phyloP scores from a whole-genome alignment of 2,888 invertebrate species.

The Agonum fuliginosum region DNA sequence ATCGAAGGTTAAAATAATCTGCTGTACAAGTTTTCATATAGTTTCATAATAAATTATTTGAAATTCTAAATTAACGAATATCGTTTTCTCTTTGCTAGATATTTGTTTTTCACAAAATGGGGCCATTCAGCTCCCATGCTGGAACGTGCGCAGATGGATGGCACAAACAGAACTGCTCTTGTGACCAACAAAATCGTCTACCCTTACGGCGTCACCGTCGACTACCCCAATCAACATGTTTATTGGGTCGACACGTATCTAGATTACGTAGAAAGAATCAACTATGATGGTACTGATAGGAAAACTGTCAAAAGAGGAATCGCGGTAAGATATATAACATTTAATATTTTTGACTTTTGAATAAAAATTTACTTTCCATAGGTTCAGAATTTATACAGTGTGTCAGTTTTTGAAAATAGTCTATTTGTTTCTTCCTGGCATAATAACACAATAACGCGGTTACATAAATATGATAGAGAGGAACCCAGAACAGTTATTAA shows the following conservation, averaged over 20 bases:
- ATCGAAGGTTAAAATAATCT: no score
- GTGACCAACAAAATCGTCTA: slow-evolving; percentile 84
- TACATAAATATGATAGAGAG: slow-evolving; percentile 76
- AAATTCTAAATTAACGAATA: background rate
- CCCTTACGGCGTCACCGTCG: slow-evolving; percentile 83
- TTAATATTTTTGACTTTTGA: background rate
- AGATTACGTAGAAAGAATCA: slow-evolving; percentile 85
- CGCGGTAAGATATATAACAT: slow-evolving; percentile 69
- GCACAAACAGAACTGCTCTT: slow-evolving; percentile 77
- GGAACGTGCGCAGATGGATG: slow-evolving; percentile 80
- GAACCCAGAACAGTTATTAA: slow-evolving; percentile 72
- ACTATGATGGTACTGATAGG: slow-evolving; percentile 84
- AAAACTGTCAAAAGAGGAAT: slow-evolving; percentile 77
- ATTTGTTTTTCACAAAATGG: slow-evolving; percentile 87
- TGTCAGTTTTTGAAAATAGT: slow-evolving; percentile 83
- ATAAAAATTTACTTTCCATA: slow-evolving; percentile 67
- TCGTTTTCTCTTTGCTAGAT: slow-evolving; percentile 70
- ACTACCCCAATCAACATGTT: slow-evolving; percentile 81
- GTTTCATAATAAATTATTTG: no score
- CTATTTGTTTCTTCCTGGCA: slow-evolving; percentile 85
- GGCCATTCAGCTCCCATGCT: slow-evolving; percentile 79
- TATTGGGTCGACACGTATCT: slow-evolving; percentile 90
- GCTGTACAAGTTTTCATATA: no score
- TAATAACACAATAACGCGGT: slow-evolving; percentile 78
- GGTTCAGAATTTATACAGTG: slow-evolving; percentile 81